A percentile compares a stretch with the other conserved stretches of the same genome.
These are phyloP conservation scores for Parasteatoda tepidariorum DNA, from an alignment of 1,140 invertebrate species.

Conservation along the genomic window DNA sequence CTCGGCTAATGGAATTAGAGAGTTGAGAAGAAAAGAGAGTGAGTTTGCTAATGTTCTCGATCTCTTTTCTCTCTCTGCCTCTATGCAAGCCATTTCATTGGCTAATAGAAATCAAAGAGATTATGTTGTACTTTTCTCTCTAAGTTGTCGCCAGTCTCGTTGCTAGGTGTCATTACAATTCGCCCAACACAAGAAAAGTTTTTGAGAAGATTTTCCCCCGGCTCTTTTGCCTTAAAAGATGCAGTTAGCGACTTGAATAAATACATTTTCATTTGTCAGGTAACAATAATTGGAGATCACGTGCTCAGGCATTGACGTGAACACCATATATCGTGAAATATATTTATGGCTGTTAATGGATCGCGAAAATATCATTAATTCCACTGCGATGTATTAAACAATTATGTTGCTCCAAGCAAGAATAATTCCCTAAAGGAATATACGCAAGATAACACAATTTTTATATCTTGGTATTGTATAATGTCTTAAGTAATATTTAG, in stretches of 20 bases:
- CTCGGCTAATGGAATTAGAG: slow-evolving; percentile 47
- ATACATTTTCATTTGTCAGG: slow-evolving; percentile 15
- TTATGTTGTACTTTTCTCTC: slow-evolving; percentile 1
- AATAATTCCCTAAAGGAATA: too few relatives aligned
- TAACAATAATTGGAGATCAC: neutral
- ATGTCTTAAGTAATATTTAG: too few relatives aligned
- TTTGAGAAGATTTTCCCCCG: neutral
- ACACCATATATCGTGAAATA: neutral
- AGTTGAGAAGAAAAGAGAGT: slow-evolving; percentile 22
- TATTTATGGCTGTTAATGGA: neutral
- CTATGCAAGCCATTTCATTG: slow-evolving; percentile 7
- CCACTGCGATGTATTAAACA: too few relatives aligned
- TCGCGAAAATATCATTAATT: neutral
- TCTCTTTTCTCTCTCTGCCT: neutral
- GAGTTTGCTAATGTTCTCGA: slow-evolving; percentile 1
- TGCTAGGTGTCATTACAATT: slow-evolving; percentile 31
- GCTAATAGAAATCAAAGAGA: slow-evolving; percentile 59
- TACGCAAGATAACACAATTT: too few relatives aligned
- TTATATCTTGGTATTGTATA: too few relatives aligned
- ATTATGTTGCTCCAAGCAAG: too few relatives aligned
- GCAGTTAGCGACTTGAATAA: neutral
- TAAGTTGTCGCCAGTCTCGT: neutral
- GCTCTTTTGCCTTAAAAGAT: neutral
- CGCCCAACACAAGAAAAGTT: slow-evolving; percentile 4
- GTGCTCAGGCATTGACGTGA: neutral